Evolutionary conservation across 2,113 vertebrate species (phyloP), one percentile per base, ranked within the genome.

Genomic region (Cheirogaleus medius): DNA sequence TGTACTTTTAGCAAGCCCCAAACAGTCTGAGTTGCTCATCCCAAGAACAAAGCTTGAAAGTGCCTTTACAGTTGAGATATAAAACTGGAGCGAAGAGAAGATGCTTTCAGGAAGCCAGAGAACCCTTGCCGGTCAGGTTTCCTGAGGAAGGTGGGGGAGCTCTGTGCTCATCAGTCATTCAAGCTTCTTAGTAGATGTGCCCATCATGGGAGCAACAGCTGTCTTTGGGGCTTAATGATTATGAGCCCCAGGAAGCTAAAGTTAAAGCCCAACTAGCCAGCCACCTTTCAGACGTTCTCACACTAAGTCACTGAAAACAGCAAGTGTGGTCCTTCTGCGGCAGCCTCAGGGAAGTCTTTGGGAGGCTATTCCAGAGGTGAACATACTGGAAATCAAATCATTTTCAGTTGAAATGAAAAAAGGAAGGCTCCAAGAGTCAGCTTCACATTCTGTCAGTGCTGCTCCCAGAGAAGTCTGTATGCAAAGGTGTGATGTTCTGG

Each of bases 401-500:
- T 60, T 77, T 86, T 91, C 74, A 96, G 29, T 27, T 84, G 54
- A 56, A 49, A 39, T 87, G n/a, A 88, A 66, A n/a, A 23, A 60
- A 90, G 73, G 37, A 17, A 86, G 29, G n/a, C 37, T 82, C 56
- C 73, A 68, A n/a, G 73, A 34, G 0, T 17, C 60, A 92, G 86
- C 10, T 29, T 99, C 96, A 99, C 97, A 99, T 98, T 71, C 99
- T 98, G n/a, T 99, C 99, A 1, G 98, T 71, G 87, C 98, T 97
- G 94, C 98, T 99, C n/a, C 99, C 98, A 7, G 99, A 99, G 98
- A 99, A 99, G 99, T 99, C 99, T 0, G 99, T 99, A 90, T 99
- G 99, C 99, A 99, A 98, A 0, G 99, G 99, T 11, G 98, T 99
- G 86, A 99, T 99, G 98, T 99, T 99, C 47, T 99, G 99, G 76